Evolutionary conservation across 2,797 vertebrate species (phyloP).

Genomic region (Brachyrhaphis roseni): DNA sequence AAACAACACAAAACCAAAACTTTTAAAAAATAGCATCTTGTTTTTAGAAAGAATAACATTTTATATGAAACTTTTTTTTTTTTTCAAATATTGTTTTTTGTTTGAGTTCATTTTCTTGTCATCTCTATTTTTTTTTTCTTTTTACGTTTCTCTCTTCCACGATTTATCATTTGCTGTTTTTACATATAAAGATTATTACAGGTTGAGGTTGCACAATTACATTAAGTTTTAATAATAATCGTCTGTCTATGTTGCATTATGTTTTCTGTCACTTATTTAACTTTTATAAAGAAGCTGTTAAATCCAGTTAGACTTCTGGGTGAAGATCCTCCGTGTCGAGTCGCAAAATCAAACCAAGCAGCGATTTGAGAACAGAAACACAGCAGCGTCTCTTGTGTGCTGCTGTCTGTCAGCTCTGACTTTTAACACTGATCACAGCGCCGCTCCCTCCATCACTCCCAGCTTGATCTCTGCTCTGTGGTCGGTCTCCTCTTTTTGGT

Average conservation of each 20-base stretch:
- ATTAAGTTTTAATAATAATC: not conserved
- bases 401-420: slow-evolving; percentile 26
- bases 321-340: not conserved
- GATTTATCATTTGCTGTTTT: no score
- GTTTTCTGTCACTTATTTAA: not conserved
- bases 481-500: slow-evolving; percentile 48
- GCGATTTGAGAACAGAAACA: not conserved
- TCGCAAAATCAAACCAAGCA: not conserved
- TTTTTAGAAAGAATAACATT: not conserved
- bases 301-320: not conserved
- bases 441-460: slow-evolving; percentile 30
- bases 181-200: no score
- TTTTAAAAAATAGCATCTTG: not conserved
- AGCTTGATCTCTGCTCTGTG: slow-evolving; percentile 39
- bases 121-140: no score
- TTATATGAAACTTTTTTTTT: not conserved
- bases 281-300: not conserved
- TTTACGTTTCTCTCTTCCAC: no score
- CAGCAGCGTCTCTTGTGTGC: slow-evolving; percentile 4
- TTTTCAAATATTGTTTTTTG: not conserved
- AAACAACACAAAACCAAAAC: not conserved
- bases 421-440: slow-evolving; percentile 26
- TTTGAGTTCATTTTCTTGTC: no score
- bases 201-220: not conserved
- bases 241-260: not conserved